A percentile compares a stretch with the other conserved stretches of the same genome.
Conservation (phyloP, 2,113 vertebrate species). For the Podarcis raffonei region DNA sequence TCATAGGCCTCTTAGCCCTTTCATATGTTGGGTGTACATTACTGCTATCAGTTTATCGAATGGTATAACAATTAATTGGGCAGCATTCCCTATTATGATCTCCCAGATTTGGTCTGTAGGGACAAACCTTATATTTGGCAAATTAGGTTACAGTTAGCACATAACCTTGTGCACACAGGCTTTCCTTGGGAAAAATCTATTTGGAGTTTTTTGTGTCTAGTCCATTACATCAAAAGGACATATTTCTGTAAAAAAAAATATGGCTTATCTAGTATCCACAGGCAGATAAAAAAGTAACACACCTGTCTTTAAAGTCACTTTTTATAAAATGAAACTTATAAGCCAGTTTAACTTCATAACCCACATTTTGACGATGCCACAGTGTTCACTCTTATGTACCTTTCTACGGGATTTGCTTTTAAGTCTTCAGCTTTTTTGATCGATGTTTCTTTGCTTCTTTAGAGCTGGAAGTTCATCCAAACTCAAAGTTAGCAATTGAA, state of each 20-base stretch:
- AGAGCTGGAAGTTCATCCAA: slow-evolving; percentile 59
- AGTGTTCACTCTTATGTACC: slow-evolving; percentile 60
- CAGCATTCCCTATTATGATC: neutral
- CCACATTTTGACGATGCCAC: slow-evolving; percentile 20
- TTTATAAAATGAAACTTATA: neutral
- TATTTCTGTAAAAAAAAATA: neutral
- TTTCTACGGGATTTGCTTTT: slow-evolving; percentile 63
- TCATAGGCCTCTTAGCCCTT: neutral
- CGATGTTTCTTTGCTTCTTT: slow-evolving; percentile 59
- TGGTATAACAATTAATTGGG: neutral
- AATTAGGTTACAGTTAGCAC: slow-evolving; percentile 2
- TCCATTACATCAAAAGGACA: neutral
- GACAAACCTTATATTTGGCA: neutral
- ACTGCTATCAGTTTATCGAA: neutral
- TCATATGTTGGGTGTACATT: neutral
- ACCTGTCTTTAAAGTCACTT: slow-evolving; percentile 9
- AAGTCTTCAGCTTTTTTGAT: slow-evolving; percentile 58
- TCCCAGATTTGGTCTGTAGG: neutral
- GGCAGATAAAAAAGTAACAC: neutral
- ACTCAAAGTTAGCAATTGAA: slow-evolving; percentile 64
- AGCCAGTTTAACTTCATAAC: neutral
- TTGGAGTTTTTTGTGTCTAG: neutral
- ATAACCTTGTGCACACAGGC: neutral
- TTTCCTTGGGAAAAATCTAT: neutral
- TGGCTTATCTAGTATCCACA: neutral